Conservation (phyloP, 2,888 invertebrate genomes). For the Beris chalybata region DNA sequence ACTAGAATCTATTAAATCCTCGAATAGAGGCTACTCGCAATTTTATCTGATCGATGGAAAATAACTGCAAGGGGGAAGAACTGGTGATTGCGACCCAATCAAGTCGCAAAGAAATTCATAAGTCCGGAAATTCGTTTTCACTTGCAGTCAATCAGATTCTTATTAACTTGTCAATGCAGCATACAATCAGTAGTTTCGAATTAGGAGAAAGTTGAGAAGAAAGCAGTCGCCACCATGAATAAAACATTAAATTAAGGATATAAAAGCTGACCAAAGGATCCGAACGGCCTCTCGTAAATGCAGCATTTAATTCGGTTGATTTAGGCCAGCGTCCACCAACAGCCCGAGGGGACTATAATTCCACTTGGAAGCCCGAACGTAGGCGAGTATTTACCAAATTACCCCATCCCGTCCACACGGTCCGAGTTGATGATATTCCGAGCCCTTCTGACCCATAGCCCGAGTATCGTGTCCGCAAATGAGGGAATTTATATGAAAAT, state of each 20-base stretch:
- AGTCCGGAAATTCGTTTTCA: conserved; percentile 42
- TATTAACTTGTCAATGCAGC: conserved; percentile 41
- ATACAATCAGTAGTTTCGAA: conserved; percentile 16
- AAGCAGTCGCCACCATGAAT: conserved; percentile 33
- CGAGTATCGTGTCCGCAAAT: conserved; percentile 35
- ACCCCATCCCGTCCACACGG: conserved; percentile 5
- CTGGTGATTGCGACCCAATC: too few species aligned
- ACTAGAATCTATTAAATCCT: too few species aligned
- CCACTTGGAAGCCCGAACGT: conserved; percentile 1
- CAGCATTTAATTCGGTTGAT: conserved; percentile 34
- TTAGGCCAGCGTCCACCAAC: conserved; percentile 31
- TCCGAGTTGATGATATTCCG: conserved; percentile 8
- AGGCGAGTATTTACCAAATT: conserved; percentile 21
- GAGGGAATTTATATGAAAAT: conserved; percentile 46
- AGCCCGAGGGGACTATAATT: conserved; percentile 38
- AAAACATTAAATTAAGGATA: conserved; percentile 37
- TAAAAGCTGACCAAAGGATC: conserved; percentile 37
- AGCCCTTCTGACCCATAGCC: neutral
- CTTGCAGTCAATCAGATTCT: conserved; percentile 43
- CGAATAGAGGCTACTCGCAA: too few species aligned
- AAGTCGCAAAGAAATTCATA: too few species aligned
- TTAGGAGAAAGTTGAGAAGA: conserved; percentile 32
- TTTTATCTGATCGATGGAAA: too few species aligned
- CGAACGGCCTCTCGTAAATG: conserved; percentile 18
- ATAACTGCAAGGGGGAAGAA: too few species aligned